Conservation (phyloP, 2,888 invertebrate genomes). For the Hemithea aestivaria region DNA sequence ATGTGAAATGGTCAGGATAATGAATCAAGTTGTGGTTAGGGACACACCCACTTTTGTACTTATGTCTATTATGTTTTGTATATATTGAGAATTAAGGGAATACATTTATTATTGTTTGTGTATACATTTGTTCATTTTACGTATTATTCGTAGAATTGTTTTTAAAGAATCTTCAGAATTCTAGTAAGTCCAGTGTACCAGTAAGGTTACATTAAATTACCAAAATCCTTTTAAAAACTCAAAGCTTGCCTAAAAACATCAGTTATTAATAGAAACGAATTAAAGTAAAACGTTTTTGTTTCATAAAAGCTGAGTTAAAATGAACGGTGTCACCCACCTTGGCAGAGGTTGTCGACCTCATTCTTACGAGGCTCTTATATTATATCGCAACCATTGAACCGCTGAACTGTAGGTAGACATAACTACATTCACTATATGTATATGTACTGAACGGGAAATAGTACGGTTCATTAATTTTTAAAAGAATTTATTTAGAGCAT, state of each 20-base stretch:
- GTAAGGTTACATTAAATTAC: too few relatives aligned
- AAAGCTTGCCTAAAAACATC: too few relatives aligned
- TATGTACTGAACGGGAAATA: conserved; percentile 70
- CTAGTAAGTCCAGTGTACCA: too few relatives aligned
- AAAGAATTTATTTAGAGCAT: conserved; percentile 34
- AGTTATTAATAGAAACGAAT: conserved; percentile 14
- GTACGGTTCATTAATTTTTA: conserved; percentile 70
- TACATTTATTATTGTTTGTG: too few relatives aligned
- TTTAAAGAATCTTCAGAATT: too few relatives aligned
- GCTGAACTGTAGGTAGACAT: conserved; percentile 53
- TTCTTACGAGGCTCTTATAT: conserved; percentile 48
- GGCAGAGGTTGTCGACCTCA: conserved; percentile 62
- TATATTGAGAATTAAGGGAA: too few relatives aligned
- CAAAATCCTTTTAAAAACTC: too few relatives aligned
- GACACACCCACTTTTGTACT: neutral
- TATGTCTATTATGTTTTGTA: neutral
- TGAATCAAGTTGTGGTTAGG: neutral
- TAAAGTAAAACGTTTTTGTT: conserved; percentile 19
- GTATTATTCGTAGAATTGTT: too few relatives aligned
- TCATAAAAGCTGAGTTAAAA: conserved; percentile 33
- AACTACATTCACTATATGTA: conserved; percentile 23
- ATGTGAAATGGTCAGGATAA: conserved; percentile 2
- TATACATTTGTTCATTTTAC: too few relatives aligned
- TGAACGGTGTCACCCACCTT: conserved; percentile 53
- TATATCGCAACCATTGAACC: conserved; percentile 57